phyloP scores from a whole-genome alignment of 2,113 vertebrate genomes.

The Eublepharis macularius region DNA sequence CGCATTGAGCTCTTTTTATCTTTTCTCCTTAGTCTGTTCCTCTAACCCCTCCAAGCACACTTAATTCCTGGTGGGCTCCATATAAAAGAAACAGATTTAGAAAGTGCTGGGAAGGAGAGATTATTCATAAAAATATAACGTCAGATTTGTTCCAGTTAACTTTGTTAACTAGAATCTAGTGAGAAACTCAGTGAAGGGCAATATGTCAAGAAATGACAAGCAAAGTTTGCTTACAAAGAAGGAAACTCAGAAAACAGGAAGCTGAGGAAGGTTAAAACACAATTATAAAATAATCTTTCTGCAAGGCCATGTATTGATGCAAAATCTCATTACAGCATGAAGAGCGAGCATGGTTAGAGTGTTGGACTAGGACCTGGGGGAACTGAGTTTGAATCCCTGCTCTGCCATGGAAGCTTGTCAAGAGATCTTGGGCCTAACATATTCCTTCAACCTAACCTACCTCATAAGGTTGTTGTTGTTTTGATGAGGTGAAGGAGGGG shows the following conservation, averaged over 20 bases:
- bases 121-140: background rate
- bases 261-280: too few relatives aligned
- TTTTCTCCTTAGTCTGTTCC: slow-evolving; percentile 5
- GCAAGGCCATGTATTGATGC: too few relatives aligned
- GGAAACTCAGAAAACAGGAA: background rate
- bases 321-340: too few relatives aligned
- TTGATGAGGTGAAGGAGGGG: too few relatives aligned
- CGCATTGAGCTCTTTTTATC: slow-evolving; percentile 1
- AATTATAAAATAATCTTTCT: too few relatives aligned
- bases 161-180: slow-evolving; percentile 8
- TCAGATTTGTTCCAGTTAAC: slow-evolving; percentile 21
- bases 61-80: slow-evolving; percentile 16
- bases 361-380: too few relatives aligned
- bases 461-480: too few relatives aligned
- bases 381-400: too few relatives aligned
- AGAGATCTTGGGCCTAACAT: too few relatives aligned
- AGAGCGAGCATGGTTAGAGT: too few relatives aligned
- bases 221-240: background rate
- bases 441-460: too few relatives aligned
- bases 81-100: slow-evolving; percentile 8
- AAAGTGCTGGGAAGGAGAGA: slow-evolving; percentile 20
- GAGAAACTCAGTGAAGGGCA: background rate
- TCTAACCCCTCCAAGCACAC: background rate
- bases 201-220: background rate
- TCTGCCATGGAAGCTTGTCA: too few relatives aligned